phyloP scores from a whole-genome alignment of 2,888 invertebrate species.

The Apamea sordens region DNA sequence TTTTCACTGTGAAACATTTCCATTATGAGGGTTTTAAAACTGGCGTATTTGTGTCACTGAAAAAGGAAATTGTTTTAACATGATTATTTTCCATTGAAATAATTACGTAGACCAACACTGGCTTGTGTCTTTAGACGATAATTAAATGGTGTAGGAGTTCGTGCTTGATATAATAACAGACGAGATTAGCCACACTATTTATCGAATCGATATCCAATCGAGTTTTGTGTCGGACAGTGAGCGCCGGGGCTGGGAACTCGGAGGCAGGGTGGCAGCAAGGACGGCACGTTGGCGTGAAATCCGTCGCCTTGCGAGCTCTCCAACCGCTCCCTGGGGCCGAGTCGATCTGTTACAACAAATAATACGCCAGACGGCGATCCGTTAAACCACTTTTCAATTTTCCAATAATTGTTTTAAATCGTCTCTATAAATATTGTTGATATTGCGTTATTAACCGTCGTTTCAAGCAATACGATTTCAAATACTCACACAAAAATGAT shows the following conservation, averaged over 20 bases:
- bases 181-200: conserved; percentile 57
- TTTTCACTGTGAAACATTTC: conserved; percentile 42
- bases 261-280: conserved; percentile 41
- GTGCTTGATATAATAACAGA: conserved; percentile 55
- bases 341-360: conserved; percentile 71
- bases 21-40: conserved; percentile 27
- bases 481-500: background rate
- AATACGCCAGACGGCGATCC: conserved; percentile 68
- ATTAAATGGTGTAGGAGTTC: conserved; percentile 42
- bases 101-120: conserved; percentile 32
- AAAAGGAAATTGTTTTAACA: conserved; percentile 23
- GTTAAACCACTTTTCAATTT: conserved; percentile 70
- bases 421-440: conserved; percentile 50
- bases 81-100: conserved; percentile 18
- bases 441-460: conserved; percentile 32
- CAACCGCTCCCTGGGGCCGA: conserved; percentile 67
- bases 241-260: conserved; percentile 12
- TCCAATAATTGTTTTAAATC: conserved; percentile 67
- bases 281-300: conserved; percentile 59
- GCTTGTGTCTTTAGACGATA: conserved; percentile 22
- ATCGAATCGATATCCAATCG: conserved; percentile 64
- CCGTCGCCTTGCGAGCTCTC: conserved; percentile 57
- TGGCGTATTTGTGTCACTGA: conserved; percentile 12
- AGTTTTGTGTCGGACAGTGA: conserved; percentile 54
- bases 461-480: conserved; percentile 10